A percentile compares a stretch with the other conserved stretches of the same genome.
These are phyloP conservation scores for Microcebus tavaratra DNA, from an alignment of 2,113 vertebrate genomes.

Conservation along the genomic window DNA sequence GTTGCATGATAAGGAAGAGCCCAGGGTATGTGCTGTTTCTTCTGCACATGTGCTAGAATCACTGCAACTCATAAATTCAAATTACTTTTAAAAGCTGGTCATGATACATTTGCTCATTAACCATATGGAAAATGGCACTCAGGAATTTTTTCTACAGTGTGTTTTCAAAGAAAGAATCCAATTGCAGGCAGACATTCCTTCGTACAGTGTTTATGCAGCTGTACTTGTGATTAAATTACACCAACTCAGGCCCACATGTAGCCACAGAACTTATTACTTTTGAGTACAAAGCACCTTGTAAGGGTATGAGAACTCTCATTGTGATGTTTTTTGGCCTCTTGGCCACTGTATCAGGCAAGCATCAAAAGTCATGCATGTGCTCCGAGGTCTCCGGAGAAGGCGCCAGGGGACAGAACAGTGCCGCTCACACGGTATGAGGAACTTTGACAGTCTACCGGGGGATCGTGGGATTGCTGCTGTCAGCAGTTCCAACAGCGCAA, in stretches of 20 bases:
- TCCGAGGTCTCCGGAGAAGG: slow-evolving; percentile 87
- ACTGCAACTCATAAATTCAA: slow-evolving; percentile 87
- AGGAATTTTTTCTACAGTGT: slow-evolving; percentile 89
- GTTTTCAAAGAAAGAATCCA: slow-evolving; percentile 95
- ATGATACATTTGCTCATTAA: slow-evolving; percentile 92
- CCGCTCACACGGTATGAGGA: slow-evolving; percentile 91
- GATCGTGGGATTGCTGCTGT: slow-evolving; percentile 93
- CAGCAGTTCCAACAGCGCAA: slow-evolving; percentile 97
- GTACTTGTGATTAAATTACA: slow-evolving; percentile 96
- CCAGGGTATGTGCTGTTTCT: slow-evolving; percentile 80
- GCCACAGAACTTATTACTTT: slow-evolving; percentile 89
- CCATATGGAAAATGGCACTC: slow-evolving; percentile 95
- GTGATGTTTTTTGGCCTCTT: slow-evolving; percentile 88
- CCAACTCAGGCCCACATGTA: slow-evolving; percentile 88
- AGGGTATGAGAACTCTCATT: slow-evolving; percentile 88
- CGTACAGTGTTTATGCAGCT: slow-evolving; percentile 97
- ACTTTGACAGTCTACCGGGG: slow-evolving; percentile 95
- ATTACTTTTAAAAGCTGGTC: slow-evolving; percentile 90
- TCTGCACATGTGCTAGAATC: slow-evolving; percentile 86
- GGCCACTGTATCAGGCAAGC: slow-evolving; percentile 89
- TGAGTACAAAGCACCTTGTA: slow-evolving; percentile 89
- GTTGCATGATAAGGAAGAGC: slow-evolving; percentile 86
- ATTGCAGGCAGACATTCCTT: slow-evolving; percentile 94
- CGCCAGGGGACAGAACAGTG: slow-evolving; percentile 89
- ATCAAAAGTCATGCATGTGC: slow-evolving; percentile 90